phyloP scores from a whole-genome alignment of 2,888 invertebrate species.

The Creontiades dilutus region DNA sequence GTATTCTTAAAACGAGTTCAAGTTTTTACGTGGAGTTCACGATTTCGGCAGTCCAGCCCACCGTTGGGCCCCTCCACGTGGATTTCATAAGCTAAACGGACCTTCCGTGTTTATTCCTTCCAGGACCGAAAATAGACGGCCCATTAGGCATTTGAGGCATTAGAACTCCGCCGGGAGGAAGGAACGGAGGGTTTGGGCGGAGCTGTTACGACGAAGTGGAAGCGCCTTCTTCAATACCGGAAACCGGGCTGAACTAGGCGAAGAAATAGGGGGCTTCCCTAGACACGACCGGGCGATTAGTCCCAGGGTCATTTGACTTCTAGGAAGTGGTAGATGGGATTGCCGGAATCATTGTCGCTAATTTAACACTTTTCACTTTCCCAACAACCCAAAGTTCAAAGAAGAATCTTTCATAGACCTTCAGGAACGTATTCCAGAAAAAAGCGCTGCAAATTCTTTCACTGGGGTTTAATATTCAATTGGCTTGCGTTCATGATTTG shows the following conservation, averaged over 20 bases:
- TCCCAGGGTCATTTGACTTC: neutral
- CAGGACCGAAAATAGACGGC: neutral
- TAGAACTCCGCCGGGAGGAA: neutral
- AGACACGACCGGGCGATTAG: neutral
- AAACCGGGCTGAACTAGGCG: constrained; percentile 1
- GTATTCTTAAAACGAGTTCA: no score
- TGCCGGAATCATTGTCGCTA: neutral
- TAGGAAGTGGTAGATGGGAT: neutral
- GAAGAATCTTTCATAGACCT: no score
- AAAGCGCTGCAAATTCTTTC: no score
- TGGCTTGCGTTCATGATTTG: no score
- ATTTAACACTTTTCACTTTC: no score
- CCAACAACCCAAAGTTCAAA: no score
- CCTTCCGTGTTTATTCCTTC: constrained; percentile 44
- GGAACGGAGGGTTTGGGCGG: constrained; percentile 20
- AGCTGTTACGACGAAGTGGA: constrained; percentile 20
- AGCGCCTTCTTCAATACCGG: constrained; percentile 1
- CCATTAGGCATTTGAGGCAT: constrained; percentile 31
- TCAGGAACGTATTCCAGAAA: no score
- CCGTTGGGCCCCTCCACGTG: constrained; percentile 16
- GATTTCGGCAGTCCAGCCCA: no score
- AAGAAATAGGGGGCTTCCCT: neutral
- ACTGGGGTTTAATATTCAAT: no score
- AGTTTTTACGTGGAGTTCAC: no score
- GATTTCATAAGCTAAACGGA: constrained; percentile 1